Evolutionary conservation across 2,797 vertebrate species (phyloP).

Genomic region (Poeciliopsis infans): DNA sequence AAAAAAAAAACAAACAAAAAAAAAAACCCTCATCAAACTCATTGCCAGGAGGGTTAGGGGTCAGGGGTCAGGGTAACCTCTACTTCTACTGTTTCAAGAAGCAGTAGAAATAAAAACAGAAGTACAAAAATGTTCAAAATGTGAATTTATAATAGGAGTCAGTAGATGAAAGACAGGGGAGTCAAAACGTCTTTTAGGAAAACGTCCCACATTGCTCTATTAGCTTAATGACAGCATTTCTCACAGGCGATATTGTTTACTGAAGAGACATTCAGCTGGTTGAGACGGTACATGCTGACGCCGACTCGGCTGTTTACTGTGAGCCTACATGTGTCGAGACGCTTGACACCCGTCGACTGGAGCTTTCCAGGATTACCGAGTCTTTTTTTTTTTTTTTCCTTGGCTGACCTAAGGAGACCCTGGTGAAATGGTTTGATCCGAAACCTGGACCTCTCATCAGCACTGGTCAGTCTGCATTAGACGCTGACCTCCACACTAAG

Average conservation of each 20-base stretch:
- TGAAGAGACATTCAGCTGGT: slow-evolving; percentile 1
- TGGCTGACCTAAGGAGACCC: slow-evolving; percentile 43
- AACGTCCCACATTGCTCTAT: neutral
- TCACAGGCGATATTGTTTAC: slow-evolving; percentile 37
- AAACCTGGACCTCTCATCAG: slow-evolving; percentile 40
- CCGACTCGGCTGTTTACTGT: slow-evolving; percentile 36
- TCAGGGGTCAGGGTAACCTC: too few species aligned
- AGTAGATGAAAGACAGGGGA: slow-evolving; percentile 8
- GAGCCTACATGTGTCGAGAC: slow-evolving; percentile 29
- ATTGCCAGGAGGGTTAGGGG: too few species aligned
- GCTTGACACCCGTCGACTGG: slow-evolving; percentile 37
- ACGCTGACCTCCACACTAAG: slow-evolving; percentile 33
- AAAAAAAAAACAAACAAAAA: too few species aligned
- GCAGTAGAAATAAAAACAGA: too few species aligned
- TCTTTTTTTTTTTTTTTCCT: slow-evolving; percentile 40
- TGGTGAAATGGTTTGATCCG: slow-evolving; percentile 61
- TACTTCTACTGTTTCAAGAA: too few species aligned
- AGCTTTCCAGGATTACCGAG: slow-evolving; percentile 48
- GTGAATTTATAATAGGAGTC: neutral
- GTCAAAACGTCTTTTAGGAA: slow-evolving; percentile 18
- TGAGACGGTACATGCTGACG: slow-evolving; percentile 22
- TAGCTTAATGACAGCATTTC: slow-evolving; percentile 36
- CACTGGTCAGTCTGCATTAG: slow-evolving; percentile 36
- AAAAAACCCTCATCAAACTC: too few species aligned
- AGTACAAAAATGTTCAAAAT: too few species aligned